Percentiles rank a stretch among this genome's conserved stretches.
Conservation (phyloP, 23 tunicate genomes). For the Ascidia mentula region DNA sequence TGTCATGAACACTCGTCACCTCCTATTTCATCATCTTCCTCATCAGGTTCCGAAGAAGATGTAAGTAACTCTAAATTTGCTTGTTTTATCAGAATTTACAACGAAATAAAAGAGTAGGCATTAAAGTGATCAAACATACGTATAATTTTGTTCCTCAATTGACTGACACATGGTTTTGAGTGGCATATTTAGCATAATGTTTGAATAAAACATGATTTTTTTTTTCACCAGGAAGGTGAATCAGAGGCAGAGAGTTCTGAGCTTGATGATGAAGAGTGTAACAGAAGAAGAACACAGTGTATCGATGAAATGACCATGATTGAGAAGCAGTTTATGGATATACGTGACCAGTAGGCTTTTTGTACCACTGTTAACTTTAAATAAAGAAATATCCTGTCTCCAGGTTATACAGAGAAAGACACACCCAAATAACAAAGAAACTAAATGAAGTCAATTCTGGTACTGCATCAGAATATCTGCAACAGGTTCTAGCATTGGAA, state of each 20-base stretch:
- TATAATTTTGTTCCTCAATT: too few relatives aligned
- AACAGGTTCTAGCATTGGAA: constrained; percentile 48
- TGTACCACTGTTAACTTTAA: not conserved
- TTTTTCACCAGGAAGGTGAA: constrained; percentile 70
- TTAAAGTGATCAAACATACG: too few relatives aligned
- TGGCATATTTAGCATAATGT: too few relatives aligned
- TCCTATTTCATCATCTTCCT: not conserved
- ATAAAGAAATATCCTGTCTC: not conserved
- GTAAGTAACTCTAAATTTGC: too few relatives aligned
- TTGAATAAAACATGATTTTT: not conserved
- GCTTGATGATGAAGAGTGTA: constrained; percentile 76
- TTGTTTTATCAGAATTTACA: too few relatives aligned
- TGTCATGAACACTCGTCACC: constrained; percentile 32
- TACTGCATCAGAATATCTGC: constrained; percentile 74
- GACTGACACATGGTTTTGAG: too few relatives aligned
- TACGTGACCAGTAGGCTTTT: constrained; percentile 68
- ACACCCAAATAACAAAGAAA: constrained; percentile 56
- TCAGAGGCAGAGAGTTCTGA: constrained; percentile 91
- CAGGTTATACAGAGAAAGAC: constrained; percentile 74
- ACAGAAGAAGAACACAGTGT: constrained; percentile 54
- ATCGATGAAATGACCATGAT: constrained; percentile 64
- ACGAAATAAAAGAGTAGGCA: too few relatives aligned
- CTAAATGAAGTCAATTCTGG: constrained; percentile 52
- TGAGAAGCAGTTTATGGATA: constrained; percentile 71
- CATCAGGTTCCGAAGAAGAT: constrained; percentile 38